A percentile compares a stretch with the other conserved stretches of the same genome.
These are phyloP conservation scores for Macroglossus sobrinus DNA, from an alignment of 2,113 vertebrate genomes.

Conservation along the genomic window DNA sequence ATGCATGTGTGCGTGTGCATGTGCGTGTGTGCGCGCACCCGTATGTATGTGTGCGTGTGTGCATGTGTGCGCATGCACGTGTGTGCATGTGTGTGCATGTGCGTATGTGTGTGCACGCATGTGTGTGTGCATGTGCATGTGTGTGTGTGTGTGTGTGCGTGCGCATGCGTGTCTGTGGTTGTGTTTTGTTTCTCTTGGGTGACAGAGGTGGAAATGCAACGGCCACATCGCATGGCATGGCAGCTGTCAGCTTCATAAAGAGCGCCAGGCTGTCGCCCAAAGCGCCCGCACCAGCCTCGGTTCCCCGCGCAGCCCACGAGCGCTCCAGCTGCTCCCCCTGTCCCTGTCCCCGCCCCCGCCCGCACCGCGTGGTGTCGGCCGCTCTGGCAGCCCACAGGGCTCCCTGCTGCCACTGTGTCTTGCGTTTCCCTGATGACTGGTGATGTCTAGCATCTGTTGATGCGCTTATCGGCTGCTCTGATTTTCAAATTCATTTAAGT, in stretches of 20 bases:
- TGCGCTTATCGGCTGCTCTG: not conserved
- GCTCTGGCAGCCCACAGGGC: too few species aligned
- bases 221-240: accelerated
- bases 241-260: accelerated
- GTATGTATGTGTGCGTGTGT: too few species aligned
- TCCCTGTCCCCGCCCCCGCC: accelerated
- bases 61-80: too few species aligned
- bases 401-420: accelerated
- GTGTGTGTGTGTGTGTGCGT: too few species aligned
- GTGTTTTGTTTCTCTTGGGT: not conserved
- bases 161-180: not conserved
- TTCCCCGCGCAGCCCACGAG: accelerated
- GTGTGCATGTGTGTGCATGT: too few species aligned
- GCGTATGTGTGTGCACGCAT: too few species aligned
- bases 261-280: accelerated
- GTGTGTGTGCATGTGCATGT: too few species aligned
- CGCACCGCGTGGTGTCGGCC: accelerated
- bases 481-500: not conserved
- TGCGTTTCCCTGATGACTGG: not conserved
- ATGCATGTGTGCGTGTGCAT: too few species aligned
- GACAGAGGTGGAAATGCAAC: not conserved
- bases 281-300: accelerated
- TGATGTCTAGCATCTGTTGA: not conserved
- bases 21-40: not conserved
- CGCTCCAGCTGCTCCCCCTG: accelerated